Evolutionary conservation across 2,888 invertebrate genomes (phyloP).

Genomic region (Nemapogon koenigi): DNA sequence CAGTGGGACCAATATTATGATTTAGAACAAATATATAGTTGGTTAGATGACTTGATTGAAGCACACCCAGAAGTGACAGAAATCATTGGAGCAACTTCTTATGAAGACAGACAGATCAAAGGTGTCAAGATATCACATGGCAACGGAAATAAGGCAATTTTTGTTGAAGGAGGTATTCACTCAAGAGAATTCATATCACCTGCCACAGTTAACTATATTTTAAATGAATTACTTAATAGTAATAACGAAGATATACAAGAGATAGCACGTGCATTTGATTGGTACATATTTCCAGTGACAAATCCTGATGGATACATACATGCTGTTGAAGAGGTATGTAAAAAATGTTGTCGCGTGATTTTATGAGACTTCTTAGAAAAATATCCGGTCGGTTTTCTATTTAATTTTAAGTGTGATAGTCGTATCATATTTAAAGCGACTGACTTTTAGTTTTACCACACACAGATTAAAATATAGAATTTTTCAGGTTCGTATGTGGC

Average conservation of each 20-base stretch:
- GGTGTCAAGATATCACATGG: conserved; percentile 29
- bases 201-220: conserved; percentile 66
- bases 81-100: conserved; percentile 42
- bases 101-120: conserved; percentile 38
- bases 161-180: conserved; percentile 68
- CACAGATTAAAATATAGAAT: neutral
- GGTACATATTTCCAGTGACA: conserved; percentile 75
- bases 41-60: conserved; percentile 58
- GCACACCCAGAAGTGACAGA: conserved; percentile 47
- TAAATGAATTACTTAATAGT: conserved; percentile 67
- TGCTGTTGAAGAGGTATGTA: conserved; percentile 54
- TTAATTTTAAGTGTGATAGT: neutral
- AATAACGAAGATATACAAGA: conserved; percentile 39
- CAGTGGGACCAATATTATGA: conserved; percentile 68
- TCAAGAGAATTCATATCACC: conserved; percentile 80
- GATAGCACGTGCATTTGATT: conserved; percentile 67
- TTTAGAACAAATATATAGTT: conserved; percentile 64
- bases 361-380: too few relatives aligned
- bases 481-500: conserved; percentile 61
- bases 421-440: neutral
- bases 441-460: neutral
- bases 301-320: conserved; percentile 74
- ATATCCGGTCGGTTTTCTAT: neutral
- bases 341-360: conserved; percentile 33
- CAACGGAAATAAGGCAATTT: conserved; percentile 16